Evolutionary conservation across 2,113 vertebrate genomes (phyloP), one percentile per base, ranked within the genome.

Genomic region (Octodon degus): DNA sequence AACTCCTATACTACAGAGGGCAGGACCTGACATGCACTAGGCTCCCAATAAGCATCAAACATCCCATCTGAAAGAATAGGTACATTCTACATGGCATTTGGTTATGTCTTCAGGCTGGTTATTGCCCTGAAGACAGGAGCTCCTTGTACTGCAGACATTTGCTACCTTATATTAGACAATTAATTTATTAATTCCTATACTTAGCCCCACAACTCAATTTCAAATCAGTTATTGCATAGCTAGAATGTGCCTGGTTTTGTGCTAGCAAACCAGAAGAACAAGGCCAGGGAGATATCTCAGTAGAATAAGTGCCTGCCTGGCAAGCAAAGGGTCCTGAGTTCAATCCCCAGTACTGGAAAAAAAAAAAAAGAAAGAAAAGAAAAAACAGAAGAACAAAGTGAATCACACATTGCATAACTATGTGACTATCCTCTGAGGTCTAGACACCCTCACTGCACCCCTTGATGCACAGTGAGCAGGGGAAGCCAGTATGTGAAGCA

Each of bases 11-110:
- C 55, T 1, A 1, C 1, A 12, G 47, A 63, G n/a, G 68, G 43
- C 0, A 0, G 86, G 2, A 16, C 62, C 86, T 2, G 4, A 30
- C 55, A 65, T 0, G 0, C 2, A 9, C 1, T 0, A 72, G 34
- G 25, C 27, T 79, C 9, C 63, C 32, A 1, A 5, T 0, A 20
- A n/a, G 20, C 2, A 60, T 10, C 0, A 4, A 14, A 19, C 0
- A 0, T 17, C 4, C 0, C 20, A 8, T 53, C 43, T 22, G 14
- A 58, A 4, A 24, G 47, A 8, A 17, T 20, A 16, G 5, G 19
- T 14, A 0, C 9, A 6, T 0, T 20, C 62, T 24, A 0, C 53
- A 16, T 34, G 25, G 20, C 47, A 1, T n/a, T 10, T 62, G 19
- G 7, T 5, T 37, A 24, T 14, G 43, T 74, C 67, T 40, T 25